A percentile compares a stretch with the other conserved stretches of the same genome.
Evolutionary conservation across 2,113 vertebrate genomes (phyloP).

Genomic region (Alethe diademata): DNA sequence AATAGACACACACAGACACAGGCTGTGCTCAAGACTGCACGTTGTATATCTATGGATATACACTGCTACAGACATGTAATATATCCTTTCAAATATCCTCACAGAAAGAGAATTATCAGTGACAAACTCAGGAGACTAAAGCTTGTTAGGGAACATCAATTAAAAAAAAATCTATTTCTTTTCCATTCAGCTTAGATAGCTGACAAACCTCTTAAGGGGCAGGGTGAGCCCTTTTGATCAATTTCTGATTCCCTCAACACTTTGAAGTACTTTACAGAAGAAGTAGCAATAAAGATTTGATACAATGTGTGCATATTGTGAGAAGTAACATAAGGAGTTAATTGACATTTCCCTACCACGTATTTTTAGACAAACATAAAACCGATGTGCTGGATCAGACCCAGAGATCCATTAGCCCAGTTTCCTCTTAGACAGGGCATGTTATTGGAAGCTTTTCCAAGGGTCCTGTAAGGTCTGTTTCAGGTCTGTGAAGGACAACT

Average conservation of each 20-base stretch:
- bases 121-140: neutral
- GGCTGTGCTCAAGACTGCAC: neutral
- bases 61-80: neutral
- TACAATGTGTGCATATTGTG: neutral
- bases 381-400: neutral
- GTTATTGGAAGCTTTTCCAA: neutral
- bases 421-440: neutral
- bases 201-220: neutral
- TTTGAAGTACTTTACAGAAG: neutral
- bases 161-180: neutral
- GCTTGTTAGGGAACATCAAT: neutral
- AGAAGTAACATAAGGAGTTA: conserved; percentile 33
- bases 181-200: neutral
- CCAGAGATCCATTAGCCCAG: conserved; percentile 35
- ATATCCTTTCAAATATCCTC: neutral
- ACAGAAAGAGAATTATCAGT: neutral
- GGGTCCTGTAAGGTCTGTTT: neutral
- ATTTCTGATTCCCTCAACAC: neutral
- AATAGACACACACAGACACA: fast-evolving
- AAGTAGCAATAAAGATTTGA: neutral
- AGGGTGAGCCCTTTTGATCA: neutral
- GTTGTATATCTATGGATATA: fast-evolving
- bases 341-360: neutral
- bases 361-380: conserved; percentile 36
- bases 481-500: neutral